Percentiles rank a stretch among this genome's conserved stretches.
Conservation (phyloP, 2,113 vertebrate species). For the Struthio camelus region DNA sequence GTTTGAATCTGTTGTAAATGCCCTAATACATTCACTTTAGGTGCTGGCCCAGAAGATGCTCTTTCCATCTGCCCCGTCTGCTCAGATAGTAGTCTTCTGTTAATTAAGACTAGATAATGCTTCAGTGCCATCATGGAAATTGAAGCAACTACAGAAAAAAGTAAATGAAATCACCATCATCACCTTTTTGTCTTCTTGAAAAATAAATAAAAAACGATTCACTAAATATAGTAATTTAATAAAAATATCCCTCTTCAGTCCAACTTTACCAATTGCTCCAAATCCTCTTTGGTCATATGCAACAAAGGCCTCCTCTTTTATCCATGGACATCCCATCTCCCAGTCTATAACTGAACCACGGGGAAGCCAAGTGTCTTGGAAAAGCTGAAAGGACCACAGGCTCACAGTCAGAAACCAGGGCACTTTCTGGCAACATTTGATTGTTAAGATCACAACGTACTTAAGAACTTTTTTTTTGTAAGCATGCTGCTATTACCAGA, state of each 20-base stretch:
- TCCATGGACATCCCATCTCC: neutral
- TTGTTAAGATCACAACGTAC: slow-evolving; percentile 15
- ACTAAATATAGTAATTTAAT: neutral
- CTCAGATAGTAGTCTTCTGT: neutral
- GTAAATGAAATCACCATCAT: neutral
- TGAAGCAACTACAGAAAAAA: neutral
- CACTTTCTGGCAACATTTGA: neutral
- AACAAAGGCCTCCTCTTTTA: neutral
- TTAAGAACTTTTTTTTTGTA: neutral
- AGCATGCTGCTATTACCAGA: neutral
- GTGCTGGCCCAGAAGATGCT: neutral
- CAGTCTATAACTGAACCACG: neutral
- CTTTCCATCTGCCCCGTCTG: neutral
- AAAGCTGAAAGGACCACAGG: neutral
- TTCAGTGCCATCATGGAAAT: neutral
- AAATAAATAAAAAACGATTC: neutral
- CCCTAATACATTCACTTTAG: neutral
- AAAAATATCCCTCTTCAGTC: neutral
- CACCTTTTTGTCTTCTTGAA: neutral
- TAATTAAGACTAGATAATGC: neutral
- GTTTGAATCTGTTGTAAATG: neutral
- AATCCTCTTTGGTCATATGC: neutral
- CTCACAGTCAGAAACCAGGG: neutral
- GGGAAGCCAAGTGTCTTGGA: neutral
- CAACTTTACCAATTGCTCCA: neutral